phyloP scores from a whole-genome alignment of 2,888 invertebrate genomes.

The Cetonia aurata region DNA sequence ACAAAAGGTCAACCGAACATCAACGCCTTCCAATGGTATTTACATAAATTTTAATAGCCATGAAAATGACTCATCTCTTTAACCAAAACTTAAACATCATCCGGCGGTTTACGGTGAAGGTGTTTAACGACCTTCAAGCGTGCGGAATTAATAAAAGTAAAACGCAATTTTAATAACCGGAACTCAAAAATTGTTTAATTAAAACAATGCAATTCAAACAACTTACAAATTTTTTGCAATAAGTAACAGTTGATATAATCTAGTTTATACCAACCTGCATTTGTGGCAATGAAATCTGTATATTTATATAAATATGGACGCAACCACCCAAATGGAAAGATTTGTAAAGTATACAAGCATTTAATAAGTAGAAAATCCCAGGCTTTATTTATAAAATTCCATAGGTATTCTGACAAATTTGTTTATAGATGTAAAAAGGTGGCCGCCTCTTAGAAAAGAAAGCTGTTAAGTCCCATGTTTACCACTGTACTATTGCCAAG shows the following conservation, averaged over 20 bases:
- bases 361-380: neutral
- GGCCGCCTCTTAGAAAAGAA: constrained; percentile 23
- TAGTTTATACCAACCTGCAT: neutral
- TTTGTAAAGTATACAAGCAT: constrained; percentile 21
- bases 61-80: constrained; percentile 2
- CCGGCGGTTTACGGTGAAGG: neutral
- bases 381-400: constrained; percentile 17
- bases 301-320: neutral
- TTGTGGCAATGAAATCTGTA: neutral
- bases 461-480: constrained; percentile 33
- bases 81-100: neutral
- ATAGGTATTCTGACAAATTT: neutral
- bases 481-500: constrained; percentile 23
- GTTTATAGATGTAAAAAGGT: constrained; percentile 18
- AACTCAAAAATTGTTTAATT: constrained; percentile 3
- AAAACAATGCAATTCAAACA: constrained; percentile 7
- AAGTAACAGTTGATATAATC: constrained; percentile 3
- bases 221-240: neutral
- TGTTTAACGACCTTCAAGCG: constrained; percentile 3
- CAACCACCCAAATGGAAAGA: neutral
- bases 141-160: constrained; percentile 1
- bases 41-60: neutral
- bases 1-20: constrained; percentile 9
- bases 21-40: neutral
- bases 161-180: constrained; percentile 14